Evolutionary conservation across 2,888 invertebrate species (phyloP).

Genomic region (Andrena flavipes): DNA sequence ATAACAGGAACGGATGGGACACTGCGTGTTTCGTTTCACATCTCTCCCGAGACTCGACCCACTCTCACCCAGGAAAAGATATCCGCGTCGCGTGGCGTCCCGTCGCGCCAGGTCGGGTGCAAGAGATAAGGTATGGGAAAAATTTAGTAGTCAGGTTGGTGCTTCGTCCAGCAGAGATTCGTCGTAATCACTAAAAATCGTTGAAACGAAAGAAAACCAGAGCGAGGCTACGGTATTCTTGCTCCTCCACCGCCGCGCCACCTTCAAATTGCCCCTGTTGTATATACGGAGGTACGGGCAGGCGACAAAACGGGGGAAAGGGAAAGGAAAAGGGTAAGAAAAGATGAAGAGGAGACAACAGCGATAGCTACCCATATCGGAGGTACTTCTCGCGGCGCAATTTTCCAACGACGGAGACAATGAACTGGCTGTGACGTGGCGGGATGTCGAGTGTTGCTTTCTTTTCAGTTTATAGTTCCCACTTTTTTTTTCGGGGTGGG

Average conservation of each 20-base stretch:
- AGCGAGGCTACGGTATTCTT: not conserved
- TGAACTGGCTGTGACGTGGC: not conserved
- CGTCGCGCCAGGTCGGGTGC: no score
- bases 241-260: not conserved
- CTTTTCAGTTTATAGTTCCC: not conserved
- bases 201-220: not conserved
- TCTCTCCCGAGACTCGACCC: no score
- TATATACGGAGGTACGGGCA: not conserved
- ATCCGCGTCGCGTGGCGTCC: no score
- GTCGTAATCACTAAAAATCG: constrained; percentile 10
- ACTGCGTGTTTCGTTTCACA: no score
- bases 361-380: not conserved
- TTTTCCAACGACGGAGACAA: constrained; percentile 15
- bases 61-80: no score
- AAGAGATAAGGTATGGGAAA: no score
- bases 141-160: no score
- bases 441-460: not conserved
- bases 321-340: not conserved
- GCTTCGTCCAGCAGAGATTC: not conserved
- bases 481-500: not conserved
- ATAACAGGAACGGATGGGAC: no score
- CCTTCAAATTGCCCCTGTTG: constrained; percentile 10
- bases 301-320: not conserved
- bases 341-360: constrained; percentile 9
- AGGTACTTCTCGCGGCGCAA: constrained; percentile 1